Evolutionary conservation across 1,140 invertebrate species (phyloP), one percentile per base, ranked within the genome.

Genomic region (Drosophila carrolli): DNA sequence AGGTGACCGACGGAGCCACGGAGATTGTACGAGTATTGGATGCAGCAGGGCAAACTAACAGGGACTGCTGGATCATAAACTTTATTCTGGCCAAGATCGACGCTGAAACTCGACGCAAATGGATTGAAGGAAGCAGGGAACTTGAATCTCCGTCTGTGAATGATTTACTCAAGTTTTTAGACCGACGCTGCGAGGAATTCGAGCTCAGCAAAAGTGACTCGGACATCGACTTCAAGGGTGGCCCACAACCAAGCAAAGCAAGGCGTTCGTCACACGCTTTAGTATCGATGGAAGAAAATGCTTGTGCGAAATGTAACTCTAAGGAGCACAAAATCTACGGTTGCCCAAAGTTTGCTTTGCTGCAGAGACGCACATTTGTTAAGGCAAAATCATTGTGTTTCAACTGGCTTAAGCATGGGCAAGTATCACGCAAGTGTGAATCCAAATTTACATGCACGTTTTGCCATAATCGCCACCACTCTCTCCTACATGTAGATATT

Each of bases 61-160:
- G 50, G n/a, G 50, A 51, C 50, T 51, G 50, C 8, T 51, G 50
- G 50, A 37, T 27, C 2, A 41, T 41, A 7, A n/a, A 41, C n/a
- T 47, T 47, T 11, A 27, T 27, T 27, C 46, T 37, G 29, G 32
- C 14, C n/a, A 29, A 51, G 8, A 32, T 14, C 13, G 32, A 29
- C 29, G 29, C 29, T 7, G 29, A 32, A 7, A 6, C 29, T 32
- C 29, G 29, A 7, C 29, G 29, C 29, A 32, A 32, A 32, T 32
- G 29, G 7, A 32, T 32, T 32, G 29, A 32, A 7, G 29, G 29
- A 7, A 32, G 29, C 5, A 6, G 29, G 7, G 27, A 50, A 11
- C n/a, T 19, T 19, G 19, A 19, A 19, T 19, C 19, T 19, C 19
- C 1, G 19, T 2, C 19, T 19, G 19, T 19, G 19, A 1, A 19